Conservation (phyloP, 2,113 vertebrate species). For the Megaceryle torquata region DNA sequence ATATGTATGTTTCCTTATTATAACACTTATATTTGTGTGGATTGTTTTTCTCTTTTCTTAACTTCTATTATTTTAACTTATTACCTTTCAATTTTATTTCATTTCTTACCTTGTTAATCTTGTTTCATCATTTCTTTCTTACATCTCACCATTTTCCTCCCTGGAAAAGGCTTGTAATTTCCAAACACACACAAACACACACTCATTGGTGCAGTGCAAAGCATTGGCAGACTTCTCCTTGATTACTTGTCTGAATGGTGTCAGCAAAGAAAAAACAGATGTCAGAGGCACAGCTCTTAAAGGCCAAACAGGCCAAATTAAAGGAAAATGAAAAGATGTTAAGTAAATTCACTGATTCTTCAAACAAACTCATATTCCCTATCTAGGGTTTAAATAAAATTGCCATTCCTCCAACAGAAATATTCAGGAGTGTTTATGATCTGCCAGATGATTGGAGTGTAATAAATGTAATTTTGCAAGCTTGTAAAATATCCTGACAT, state of each 20-base stretch:
- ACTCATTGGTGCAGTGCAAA: neutral
- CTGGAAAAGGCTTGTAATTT: neutral
- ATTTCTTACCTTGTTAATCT: neutral
- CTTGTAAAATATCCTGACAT: slow-evolving; percentile 24
- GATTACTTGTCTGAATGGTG: slow-evolving; percentile 53
- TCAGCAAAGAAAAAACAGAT: slow-evolving; percentile 63
- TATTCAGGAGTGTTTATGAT: slow-evolving; percentile 44
- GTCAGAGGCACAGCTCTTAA: slow-evolving; percentile 51
- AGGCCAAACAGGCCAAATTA: slow-evolving; percentile 38
- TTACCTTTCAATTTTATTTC: neutral
- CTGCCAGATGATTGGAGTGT: slow-evolving; percentile 39
- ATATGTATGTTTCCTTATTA: neutral
- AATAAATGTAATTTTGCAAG: slow-evolving; percentile 52
- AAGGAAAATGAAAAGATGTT: slow-evolving; percentile 46
- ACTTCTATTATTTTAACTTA: neutral
- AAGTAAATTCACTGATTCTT: slow-evolving; percentile 40
- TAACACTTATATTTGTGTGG: neutral
- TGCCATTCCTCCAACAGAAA: slow-evolving; percentile 34
- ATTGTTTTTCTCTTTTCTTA: neutral
- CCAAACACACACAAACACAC: neutral
- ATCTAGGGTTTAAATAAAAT: neutral
- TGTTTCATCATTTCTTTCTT: slow-evolving; percentile 1
- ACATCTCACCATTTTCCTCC: neutral
- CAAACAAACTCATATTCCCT: slow-evolving; percentile 58
- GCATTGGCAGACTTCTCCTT: slow-evolving; percentile 43